Conservation (phyloP, 2,113 vertebrate species). For the Myrmecobius fasciatus region DNA sequence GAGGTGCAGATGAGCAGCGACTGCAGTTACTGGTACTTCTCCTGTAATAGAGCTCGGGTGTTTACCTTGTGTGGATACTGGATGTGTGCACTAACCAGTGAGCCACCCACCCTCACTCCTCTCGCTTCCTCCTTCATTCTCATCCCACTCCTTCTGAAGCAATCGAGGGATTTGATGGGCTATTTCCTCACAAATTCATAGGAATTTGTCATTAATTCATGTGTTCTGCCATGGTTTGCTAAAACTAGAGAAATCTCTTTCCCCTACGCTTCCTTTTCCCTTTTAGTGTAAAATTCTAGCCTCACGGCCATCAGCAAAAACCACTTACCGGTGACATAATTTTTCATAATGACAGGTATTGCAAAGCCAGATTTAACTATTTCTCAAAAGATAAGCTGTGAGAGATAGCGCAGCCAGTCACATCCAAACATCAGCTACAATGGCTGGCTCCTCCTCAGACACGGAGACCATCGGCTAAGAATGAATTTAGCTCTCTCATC, state of each 20-base stretch:
- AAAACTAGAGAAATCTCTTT: not conserved
- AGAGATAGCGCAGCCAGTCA: not conserved
- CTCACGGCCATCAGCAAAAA: not conserved
- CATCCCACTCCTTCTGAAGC: not conserved
- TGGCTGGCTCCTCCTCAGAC: not conserved
- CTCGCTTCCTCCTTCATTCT: not conserved
- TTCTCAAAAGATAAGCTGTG: too few relatives aligned
- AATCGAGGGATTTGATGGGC: not conserved
- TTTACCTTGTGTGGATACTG: not conserved
- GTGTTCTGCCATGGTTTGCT: not conserved
- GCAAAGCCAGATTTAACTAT: too few relatives aligned
- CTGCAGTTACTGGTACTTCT: not conserved
- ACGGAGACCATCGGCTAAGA: not conserved
- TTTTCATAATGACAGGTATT: not conserved
- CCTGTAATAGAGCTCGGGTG: not conserved
- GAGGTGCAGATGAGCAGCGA: not conserved
- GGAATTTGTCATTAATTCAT: not conserved
- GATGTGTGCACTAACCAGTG: not conserved
- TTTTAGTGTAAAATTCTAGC: not conserved
- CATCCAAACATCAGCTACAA: not conserved
- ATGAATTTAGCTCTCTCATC: not conserved
- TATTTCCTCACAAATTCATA: not conserved
- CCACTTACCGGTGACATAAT: not conserved
- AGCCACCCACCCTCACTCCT: not conserved
- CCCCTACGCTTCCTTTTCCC: not conserved